Evolutionary conservation across 2,888 invertebrate genomes (phyloP), one percentile per base, ranked within the genome.

Genomic region (Lomographa bimaculata): DNA sequence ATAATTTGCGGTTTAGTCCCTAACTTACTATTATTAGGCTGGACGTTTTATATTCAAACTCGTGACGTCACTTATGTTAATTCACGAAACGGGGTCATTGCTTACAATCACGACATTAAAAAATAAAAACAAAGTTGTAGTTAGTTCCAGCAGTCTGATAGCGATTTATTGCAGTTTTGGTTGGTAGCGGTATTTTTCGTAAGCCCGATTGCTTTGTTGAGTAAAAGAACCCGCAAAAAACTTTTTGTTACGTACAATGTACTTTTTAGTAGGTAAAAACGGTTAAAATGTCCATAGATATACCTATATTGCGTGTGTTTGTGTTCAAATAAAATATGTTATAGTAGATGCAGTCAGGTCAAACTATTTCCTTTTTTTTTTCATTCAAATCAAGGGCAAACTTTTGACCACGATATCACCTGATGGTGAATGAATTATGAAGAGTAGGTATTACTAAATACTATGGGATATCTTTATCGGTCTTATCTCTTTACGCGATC

Each of bases 1-100:
- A 43, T 57, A 54, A 60, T 62, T 61, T 60, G 58, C 57, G 57
- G 49, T 50, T 52, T 47, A 53, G 40, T 57, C 60, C 50, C 55
- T 52, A 30, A 40, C 27, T 42, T 51, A 32, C 26, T 25, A 39
- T 28, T 32, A 29, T 28, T 32, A 29, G 28, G 23, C 28, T 27
- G 46, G 30, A 28, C 18, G 29, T 36, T 42, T 7, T 37, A 32
- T 45, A 46, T 54, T 50, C 21, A 44, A 38, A 40, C 34, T 41
- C 21, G 34, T 53, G 33, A 35, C 46, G 46, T 48, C 50, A 48
- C 20, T 20, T 34, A 43, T 43, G 42, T 27, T 33, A 35, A 38
- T 47, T 46, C 23, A 19, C 7, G 14, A 25, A 49, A 53, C 45
- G 35, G 42, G 47, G 42, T 41, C 46, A 47, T 17, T 33, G 42